Evolutionary conservation across 2,797 vertebrate species (phyloP).

Genomic region (Denticeps clupeoides): DNA sequence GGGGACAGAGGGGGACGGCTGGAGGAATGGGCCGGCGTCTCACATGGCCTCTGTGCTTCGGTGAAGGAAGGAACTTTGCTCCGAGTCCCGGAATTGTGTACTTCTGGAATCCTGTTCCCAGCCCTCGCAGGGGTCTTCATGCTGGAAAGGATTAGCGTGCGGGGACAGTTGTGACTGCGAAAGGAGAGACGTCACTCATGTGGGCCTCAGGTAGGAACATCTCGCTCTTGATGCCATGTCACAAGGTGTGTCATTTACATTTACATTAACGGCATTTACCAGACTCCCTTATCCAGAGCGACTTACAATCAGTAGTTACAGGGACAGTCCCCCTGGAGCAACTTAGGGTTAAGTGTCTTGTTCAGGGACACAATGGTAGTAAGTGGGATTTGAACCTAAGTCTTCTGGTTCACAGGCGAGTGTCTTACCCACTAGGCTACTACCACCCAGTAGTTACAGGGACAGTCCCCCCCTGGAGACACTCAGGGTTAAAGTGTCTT

Average conservation of each 20-base stretch:
- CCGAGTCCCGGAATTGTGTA: slow-evolving; percentile 12
- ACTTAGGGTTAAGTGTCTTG: too few species aligned
- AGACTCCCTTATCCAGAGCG: too few species aligned
- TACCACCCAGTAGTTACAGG: too few species aligned
- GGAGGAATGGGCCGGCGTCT: slow-evolving; percentile 28
- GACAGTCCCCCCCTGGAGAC: too few species aligned
- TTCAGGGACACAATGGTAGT: too few species aligned
- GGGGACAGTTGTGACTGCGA: slow-evolving; percentile 26
- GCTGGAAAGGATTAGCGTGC: slow-evolving; percentile 28
- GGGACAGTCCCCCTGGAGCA: too few species aligned
- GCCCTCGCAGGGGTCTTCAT: slow-evolving; percentile 11
- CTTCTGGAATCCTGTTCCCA: background rate
- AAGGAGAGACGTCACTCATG: slow-evolving; percentile 42
- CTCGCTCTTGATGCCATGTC: slow-evolving; percentile 4
- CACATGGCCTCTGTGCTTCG: slow-evolving; percentile 18
- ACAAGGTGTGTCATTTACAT: background rate
- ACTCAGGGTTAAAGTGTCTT: too few species aligned
- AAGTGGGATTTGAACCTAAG: too few species aligned
- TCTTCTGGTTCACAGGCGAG: too few species aligned
- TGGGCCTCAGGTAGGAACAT: slow-evolving; percentile 61
- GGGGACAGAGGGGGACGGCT: slow-evolving; percentile 13
- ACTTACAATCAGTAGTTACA: too few species aligned
- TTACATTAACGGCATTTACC: too few species aligned
- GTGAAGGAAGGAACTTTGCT: slow-evolving; percentile 15
- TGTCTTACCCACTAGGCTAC: too few species aligned